Conservation (phyloP, 2,113 vertebrate genomes). For the Lontra canadensis region DNA sequence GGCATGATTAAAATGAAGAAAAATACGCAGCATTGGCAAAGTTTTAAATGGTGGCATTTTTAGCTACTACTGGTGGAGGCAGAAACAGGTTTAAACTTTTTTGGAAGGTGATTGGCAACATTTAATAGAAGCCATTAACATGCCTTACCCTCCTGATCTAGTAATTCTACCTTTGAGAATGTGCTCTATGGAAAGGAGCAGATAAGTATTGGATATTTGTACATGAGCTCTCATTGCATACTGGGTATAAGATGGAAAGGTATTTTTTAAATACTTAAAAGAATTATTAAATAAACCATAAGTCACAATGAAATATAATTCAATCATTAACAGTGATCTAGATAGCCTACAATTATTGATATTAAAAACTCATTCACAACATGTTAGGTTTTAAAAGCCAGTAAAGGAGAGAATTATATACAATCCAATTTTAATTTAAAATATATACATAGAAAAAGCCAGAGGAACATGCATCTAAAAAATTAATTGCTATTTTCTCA, state of each 20-base stretch:
- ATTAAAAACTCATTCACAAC: neutral
- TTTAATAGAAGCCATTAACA: neutral
- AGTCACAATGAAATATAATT: neutral
- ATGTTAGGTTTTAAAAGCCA: neutral
- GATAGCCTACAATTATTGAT: neutral
- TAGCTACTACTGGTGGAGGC: neutral
- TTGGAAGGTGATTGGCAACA: neutral
- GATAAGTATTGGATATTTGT: neutral
- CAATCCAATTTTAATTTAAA: neutral
- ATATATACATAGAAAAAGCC: neutral
- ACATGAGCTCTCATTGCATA: neutral
- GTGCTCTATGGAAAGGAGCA: neutral
- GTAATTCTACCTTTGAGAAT: neutral
- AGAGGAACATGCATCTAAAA: neutral
- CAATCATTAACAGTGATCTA: neutral
- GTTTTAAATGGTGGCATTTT: neutral
- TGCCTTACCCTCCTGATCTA: neutral
- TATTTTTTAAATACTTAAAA: neutral
- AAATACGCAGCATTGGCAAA: neutral
- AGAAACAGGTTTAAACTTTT: neutral
- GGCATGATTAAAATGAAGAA: neutral
- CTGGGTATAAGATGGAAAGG: neutral
- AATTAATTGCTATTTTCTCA: neutral
- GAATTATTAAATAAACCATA: neutral
- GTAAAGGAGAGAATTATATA: neutral